Percentiles rank a stretch among this genome's conserved stretches.
Conservation (phyloP, 1,140 invertebrate species). For the Zaprionus vittiger region DNA sequence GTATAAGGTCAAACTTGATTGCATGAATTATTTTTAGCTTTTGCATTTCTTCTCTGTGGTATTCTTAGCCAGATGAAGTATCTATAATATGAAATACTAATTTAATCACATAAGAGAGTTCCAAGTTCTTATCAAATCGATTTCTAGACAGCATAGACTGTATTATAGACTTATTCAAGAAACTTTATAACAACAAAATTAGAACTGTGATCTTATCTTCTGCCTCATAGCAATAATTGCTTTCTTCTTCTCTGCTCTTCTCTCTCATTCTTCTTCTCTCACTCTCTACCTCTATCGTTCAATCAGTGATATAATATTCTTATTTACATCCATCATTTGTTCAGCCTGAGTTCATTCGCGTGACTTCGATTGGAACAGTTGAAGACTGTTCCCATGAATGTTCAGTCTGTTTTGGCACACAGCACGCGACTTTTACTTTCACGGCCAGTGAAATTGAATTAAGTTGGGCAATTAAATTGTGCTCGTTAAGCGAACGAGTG, state of each 20-base stretch:
- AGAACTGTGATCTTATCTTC: no score
- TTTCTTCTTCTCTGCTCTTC: background rate
- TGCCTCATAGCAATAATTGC: no score
- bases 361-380: constrained; percentile 11
- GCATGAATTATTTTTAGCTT: no score
- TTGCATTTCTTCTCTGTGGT: no score
- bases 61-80: no score
- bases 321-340: background rate
- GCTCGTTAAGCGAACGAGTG: constrained; percentile 12
- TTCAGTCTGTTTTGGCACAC: background rate
- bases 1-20: no score
- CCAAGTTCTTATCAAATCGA: no score
- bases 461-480: constrained; percentile 55
- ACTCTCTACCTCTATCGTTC: background rate
- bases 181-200: no score
- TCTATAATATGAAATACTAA: no score
- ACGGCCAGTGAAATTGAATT: constrained; percentile 28
- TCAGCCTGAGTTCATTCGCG: constrained; percentile 7
- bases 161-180: no score
- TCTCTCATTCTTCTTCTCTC: background rate
- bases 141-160: no score
- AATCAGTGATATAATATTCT: constrained; percentile 34
- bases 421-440: constrained; percentile 77
- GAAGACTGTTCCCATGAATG: background rate
- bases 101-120: no score